Evolutionary conservation across 2,888 invertebrate genomes (phyloP).

Genomic region (Schrankia costaestrigalis): DNA sequence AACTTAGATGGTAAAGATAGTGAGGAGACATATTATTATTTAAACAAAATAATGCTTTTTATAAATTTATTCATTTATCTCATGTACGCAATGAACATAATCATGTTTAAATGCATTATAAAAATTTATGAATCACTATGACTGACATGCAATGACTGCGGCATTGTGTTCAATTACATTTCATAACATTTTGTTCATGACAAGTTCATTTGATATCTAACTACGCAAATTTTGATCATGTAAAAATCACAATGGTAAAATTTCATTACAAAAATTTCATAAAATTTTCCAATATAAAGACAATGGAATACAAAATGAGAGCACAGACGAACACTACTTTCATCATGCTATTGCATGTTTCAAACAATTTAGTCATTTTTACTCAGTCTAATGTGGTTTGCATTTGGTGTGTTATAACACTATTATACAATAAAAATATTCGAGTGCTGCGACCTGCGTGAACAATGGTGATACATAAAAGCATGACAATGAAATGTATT

Average conservation of each 20-base stretch:
- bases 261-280: constrained; percentile 29
- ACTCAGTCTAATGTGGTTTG: constrained; percentile 53
- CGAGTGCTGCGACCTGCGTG: constrained; percentile 36
- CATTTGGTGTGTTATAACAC: constrained; percentile 40
- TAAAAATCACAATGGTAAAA: constrained; percentile 32
- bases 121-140: constrained; percentile 49
- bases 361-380: no score
- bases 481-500: constrained; percentile 46
- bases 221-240: constrained; percentile 24
- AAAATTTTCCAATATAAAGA: constrained; percentile 26
- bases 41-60: constrained; percentile 34
- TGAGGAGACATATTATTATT: neutral
- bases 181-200: constrained; percentile 20
- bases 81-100: constrained; percentile 61
- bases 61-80: constrained; percentile 61
- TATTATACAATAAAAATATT: constrained; percentile 36
- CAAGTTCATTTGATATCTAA: constrained; percentile 16
- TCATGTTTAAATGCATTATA: constrained; percentile 64
- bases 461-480: constrained; percentile 22
- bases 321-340: constrained; percentile 20
- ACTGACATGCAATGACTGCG: constrained; percentile 48
- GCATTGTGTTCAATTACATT: constrained; percentile 34
- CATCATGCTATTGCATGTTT: no score
- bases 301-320: constrained; percentile 30
- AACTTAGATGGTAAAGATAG: constrained; percentile 6